Percentiles rank a stretch among this genome's conserved stretches.
phyloP scores from a whole-genome alignment of 2,113 vertebrate genomes.

The Myotis brandtii region DNA sequence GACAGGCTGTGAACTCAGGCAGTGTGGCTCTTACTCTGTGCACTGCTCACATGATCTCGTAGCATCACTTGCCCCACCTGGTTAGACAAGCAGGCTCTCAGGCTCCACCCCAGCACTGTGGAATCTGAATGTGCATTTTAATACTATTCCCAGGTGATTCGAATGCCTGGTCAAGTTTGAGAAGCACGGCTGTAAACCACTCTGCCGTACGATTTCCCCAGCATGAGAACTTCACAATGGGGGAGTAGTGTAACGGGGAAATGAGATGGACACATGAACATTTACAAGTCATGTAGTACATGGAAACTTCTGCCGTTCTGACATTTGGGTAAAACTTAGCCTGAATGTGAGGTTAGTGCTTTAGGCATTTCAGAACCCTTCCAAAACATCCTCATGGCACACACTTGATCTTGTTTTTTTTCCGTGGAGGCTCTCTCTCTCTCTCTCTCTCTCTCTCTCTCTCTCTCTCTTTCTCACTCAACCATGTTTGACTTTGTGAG shows the following conservation, averaged over 20 bases:
- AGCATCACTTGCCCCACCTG: neutral
- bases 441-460: too few relatives aligned
- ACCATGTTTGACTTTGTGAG: neutral
- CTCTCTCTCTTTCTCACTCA: too few relatives aligned
- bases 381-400: neutral
- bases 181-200: neutral
- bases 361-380: neutral
- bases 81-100: neutral
- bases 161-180: neutral
- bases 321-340: neutral
- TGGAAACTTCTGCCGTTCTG: neutral
- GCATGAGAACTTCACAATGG: neutral
- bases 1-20: neutral
- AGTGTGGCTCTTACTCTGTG: neutral
- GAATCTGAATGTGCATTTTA: neutral
- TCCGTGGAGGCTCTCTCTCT: too few relatives aligned
- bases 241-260: neutral
- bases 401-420: neutral
- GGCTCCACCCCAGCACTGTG: neutral
- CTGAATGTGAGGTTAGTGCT: neutral
- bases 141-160: neutral
- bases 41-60: neutral
- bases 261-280: neutral
- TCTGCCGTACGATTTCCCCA: neutral
- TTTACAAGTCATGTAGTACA: neutral